Evolutionary conservation across 2,888 invertebrate genomes (phyloP).

Genomic region (Lasioglossum leucozonium): DNA sequence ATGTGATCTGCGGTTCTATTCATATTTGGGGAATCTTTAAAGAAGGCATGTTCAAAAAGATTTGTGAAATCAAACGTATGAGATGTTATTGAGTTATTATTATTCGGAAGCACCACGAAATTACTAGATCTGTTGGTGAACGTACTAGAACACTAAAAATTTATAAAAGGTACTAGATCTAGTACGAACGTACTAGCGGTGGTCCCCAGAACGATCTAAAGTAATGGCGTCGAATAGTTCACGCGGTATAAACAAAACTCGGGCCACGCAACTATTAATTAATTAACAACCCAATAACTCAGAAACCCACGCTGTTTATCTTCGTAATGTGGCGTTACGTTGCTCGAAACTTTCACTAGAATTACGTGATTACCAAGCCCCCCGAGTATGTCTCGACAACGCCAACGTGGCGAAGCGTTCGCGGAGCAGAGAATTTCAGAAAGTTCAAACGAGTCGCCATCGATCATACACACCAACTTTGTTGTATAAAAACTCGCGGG

Average conservation of each 20-base stretch:
- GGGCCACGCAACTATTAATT: background rate
- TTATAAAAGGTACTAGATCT: no score
- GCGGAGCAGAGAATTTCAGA: background rate
- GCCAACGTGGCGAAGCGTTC: background rate
- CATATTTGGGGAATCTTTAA: no score
- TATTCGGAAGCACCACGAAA: no score
- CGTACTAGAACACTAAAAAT: no score
- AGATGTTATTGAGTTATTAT: no score
- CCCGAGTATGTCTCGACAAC: no score
- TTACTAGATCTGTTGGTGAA: no score
- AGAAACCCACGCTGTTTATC: background rate
- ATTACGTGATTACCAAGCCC: background rate
- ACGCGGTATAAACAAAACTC: background rate
- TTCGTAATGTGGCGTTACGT: background rate
- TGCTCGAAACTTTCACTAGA: background rate
- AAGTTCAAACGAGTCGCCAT: background rate
- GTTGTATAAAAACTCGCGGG: background rate
- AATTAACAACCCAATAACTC: background rate
- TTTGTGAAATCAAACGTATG: no score
- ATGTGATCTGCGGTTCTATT: no score
- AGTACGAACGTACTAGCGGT: no score
- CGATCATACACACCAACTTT: conserved; percentile 8
- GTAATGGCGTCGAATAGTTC: background rate
- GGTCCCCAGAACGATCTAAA: background rate
- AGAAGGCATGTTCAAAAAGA: no score